These are phyloP conservation scores for Zaprionus africanus DNA, from an alignment of 1,140 invertebrate genomes.

Conservation along the genomic window DNA sequence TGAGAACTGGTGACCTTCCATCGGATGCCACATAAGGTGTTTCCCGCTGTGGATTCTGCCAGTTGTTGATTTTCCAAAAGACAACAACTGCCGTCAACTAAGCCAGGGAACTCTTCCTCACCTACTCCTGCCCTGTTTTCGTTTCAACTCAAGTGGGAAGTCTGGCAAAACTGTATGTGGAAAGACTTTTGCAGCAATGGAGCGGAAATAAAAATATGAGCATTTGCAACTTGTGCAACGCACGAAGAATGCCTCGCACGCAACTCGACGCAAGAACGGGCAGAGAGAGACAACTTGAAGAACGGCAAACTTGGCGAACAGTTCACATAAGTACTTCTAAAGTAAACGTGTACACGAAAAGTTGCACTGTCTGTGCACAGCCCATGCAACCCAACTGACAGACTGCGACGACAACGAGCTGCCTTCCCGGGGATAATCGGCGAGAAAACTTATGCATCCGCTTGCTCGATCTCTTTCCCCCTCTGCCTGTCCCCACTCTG, in stretches of 20 bases:
- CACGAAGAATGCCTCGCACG: background rate
- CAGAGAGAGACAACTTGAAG: slow-evolving; percentile 45
- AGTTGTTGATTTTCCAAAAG: slow-evolving; percentile 24
- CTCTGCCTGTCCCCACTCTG: background rate
- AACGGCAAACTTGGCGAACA: slow-evolving; percentile 54
- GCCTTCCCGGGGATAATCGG: slow-evolving; percentile 14
- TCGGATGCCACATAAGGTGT: slow-evolving; percentile 13
- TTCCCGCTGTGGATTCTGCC: slow-evolving; percentile 4
- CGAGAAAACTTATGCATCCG: slow-evolving; percentile 14
- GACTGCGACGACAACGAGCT: background rate
- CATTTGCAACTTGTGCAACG: slow-evolving; percentile 27
- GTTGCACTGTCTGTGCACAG: slow-evolving; percentile 33
- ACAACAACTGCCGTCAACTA: slow-evolving; percentile 11
- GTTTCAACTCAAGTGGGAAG: slow-evolving; percentile 30
- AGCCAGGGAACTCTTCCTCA: no score
- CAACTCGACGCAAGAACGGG: slow-evolving; percentile 3
- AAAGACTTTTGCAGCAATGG: slow-evolving; percentile 69
- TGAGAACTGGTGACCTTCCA: background rate
- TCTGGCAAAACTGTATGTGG: slow-evolving; percentile 36
- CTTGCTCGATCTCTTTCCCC: no score
- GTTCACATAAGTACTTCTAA: slow-evolving; percentile 50
- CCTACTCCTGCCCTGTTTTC: slow-evolving; percentile 5
- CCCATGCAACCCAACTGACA: background rate
- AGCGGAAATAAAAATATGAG: slow-evolving; percentile 64
- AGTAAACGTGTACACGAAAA: slow-evolving; percentile 41